Percentiles rank a stretch among this genome's conserved stretches.
These are phyloP conservation scores for Petrophora chlorosata DNA, from an alignment of 2,888 invertebrate species.

Conservation along the genomic window DNA sequence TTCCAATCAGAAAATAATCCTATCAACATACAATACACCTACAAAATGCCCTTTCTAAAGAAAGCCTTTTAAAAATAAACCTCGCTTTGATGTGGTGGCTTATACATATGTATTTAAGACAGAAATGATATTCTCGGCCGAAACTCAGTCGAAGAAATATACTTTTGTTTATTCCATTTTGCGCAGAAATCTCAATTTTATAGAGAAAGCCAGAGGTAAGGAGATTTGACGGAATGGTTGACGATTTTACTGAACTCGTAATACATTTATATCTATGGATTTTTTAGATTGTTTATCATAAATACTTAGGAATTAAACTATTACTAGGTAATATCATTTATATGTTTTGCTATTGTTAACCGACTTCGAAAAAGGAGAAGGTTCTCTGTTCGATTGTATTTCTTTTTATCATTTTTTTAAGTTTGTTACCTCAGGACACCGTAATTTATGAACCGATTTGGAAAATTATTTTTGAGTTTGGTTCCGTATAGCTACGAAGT, in stretches of 20 bases:
- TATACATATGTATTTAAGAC: slow-evolving; percentile 12
- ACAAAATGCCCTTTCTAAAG: neutral
- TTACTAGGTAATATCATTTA: too few species aligned
- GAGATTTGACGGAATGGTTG: slow-evolving; percentile 28
- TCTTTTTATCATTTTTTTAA: too few species aligned
- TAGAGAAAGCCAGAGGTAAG: slow-evolving; percentile 30
- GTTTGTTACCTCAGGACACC: too few species aligned
- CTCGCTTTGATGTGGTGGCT: slow-evolving; percentile 11
- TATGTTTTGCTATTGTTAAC: too few species aligned
- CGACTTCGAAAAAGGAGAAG: too few species aligned
- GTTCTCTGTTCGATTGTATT: too few species aligned
- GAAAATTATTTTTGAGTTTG: too few species aligned
- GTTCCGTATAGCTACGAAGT: too few species aligned
- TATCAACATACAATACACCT: slow-evolving; percentile 1
- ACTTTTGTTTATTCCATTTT: slow-evolving; percentile 24
- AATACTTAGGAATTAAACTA: too few species aligned
- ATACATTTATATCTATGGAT: slow-evolving; percentile 16
- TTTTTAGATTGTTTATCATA: too few species aligned
- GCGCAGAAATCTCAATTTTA: slow-evolving; percentile 32
- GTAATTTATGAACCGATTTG: too few species aligned
- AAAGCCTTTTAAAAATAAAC: neutral
- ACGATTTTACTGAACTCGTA: slow-evolving; percentile 22
- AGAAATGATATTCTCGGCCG: neutral
- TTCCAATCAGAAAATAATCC: too few species aligned
- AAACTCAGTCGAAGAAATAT: slow-evolving; percentile 5